Base-by-base conservation (phyloP, 30 jellyfish, hydroid and myxozoan genomes). In the Aurelia sp. region DNA sequence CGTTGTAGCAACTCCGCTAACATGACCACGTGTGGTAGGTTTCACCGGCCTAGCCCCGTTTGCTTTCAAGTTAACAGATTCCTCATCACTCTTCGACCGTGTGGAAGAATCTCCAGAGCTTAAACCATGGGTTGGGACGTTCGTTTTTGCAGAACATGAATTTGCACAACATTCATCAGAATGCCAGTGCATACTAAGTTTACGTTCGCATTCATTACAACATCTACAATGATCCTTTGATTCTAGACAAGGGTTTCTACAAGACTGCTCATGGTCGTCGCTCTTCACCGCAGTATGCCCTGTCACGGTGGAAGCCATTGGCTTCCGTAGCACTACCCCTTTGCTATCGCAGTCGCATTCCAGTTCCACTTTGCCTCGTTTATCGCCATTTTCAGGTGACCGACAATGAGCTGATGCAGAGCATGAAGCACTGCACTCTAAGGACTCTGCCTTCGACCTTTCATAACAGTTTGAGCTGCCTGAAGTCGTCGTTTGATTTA, bases 191-290 rank as follows among this genome's bases (percentile, higher is more conserved):
- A 47, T 68, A 20, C 24, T 68, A 12, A 30, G 59, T 31, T 19
- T 68, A 17, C 19, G 31, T 35, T 47, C 59, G 35, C 80, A 69
- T 24, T 33, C 62, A 33, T 69, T 55, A 24, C 80, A 69, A 4
- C 61, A 69, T 33, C 27, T 27, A 40, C 80, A 69, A 33, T 69
- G 80, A 13, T 69, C 80, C n/a, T 17, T 13, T 16, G 61, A 17
- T 10, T 50, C 62, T 69, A 4, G 62, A 27, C 57, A 27, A 7
- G 35, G 35, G 27, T 20, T 69, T 13, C 13, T 55, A 30, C 20
- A 24, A 30, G 31, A 69, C 2, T 8, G 24, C 10, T 16, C 16
- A 11, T 69, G 11, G 35, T 33, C 13, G 61, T 69, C 1, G 21
- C 62, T 69, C 17, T 40, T 21, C 35, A 0, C 19, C 3, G 13